Conservation (phyloP, 2,113 vertebrate species). For the Odocoileus virginianus region DNA sequence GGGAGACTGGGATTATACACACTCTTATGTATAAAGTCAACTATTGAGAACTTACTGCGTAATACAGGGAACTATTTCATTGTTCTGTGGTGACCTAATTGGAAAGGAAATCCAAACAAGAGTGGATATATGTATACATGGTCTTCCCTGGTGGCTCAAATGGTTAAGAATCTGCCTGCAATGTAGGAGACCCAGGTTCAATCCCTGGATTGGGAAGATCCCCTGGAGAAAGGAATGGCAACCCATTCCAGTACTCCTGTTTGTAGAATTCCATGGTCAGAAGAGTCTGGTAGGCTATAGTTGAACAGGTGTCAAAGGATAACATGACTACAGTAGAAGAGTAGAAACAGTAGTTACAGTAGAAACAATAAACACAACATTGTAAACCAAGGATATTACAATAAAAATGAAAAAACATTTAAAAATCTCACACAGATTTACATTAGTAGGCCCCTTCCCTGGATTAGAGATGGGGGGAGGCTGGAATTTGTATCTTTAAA, state of each 20-base stretch:
- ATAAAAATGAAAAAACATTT: neutral
- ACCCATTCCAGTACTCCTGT: neutral
- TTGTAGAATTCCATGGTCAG: neutral
- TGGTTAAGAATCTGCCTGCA: neutral
- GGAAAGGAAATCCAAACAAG: neutral
- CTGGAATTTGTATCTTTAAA: neutral
- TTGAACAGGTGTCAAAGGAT: neutral
- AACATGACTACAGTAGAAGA: neutral
- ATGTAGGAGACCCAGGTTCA: rapidly evolving
- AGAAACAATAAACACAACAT: neutral
- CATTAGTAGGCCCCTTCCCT: neutral
- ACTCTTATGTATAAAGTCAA: too few species aligned
- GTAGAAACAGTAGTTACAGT: neutral
- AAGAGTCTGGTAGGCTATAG: neutral
- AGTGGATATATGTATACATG: neutral
- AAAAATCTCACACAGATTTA: neutral
- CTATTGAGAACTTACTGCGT: neutral
- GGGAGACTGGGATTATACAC: neutral
- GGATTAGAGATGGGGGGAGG: too few species aligned
- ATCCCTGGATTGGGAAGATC: neutral
- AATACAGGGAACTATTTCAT: neutral
- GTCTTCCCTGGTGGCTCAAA: neutral
- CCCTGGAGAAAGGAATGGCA: neutral
- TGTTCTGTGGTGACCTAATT: neutral
- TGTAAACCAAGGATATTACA: neutral